Conservation (phyloP, 1,140 invertebrate species). For the Carcinoscorpius rotundicauda region DNA sequence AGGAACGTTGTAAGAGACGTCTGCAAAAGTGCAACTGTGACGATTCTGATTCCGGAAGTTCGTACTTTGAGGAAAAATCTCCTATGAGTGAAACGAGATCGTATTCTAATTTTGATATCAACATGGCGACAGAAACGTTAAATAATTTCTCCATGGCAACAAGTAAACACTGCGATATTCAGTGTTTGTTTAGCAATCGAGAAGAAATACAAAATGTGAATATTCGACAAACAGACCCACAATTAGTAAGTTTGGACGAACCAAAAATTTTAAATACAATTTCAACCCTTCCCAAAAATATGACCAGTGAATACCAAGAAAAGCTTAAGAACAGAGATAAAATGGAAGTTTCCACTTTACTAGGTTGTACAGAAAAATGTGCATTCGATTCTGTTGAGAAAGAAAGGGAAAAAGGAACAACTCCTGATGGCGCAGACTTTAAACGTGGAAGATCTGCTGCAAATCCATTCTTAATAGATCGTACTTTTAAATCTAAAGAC, state of each 20-base stretch:
- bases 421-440: too few relatives aligned
- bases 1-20: too few relatives aligned
- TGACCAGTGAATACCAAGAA: background rate
- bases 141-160: conserved; percentile 2
- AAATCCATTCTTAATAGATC: too few relatives aligned
- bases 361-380: background rate
- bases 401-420: background rate
- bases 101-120: too few relatives aligned
- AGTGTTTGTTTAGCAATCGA: background rate
- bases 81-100: too few relatives aligned
- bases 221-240: background rate
- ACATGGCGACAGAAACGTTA: background rate
- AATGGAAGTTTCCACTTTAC: background rate
- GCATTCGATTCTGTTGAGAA: background rate
- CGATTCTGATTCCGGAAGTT: too few relatives aligned
- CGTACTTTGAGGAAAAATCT: too few relatives aligned
- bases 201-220: background rate
- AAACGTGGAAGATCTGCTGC: too few relatives aligned
- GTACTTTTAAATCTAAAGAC: too few relatives aligned
- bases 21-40: too few relatives aligned
- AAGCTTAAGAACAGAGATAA: background rate
- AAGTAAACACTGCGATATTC: conserved; percentile 3
- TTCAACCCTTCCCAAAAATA: background rate
- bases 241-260: background rate
- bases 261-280: conserved; percentile 1